Percentiles rank a stretch among this genome's conserved stretches.
These are phyloP conservation scores for Apogon talboti DNA, from an alignment of 2,797 vertebrate species.

Conservation along the genomic window DNA sequence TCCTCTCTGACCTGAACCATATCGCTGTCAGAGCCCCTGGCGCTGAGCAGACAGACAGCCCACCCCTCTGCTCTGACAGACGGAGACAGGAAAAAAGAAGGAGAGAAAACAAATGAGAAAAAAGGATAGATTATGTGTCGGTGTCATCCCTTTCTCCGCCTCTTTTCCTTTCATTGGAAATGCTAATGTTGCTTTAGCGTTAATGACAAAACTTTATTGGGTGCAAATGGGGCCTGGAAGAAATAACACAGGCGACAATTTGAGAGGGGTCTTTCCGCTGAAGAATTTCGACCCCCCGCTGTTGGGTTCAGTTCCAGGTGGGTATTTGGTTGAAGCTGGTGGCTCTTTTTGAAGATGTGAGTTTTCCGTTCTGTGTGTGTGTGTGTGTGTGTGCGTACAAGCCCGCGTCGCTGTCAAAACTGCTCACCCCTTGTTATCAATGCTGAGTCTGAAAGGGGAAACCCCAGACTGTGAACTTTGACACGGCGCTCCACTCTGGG, in stretches of 20 bases:
- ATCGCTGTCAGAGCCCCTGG: conserved; percentile 77
- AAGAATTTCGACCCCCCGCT: conserved; percentile 51
- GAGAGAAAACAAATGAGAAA: conserved; percentile 47
- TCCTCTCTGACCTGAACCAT: conserved; percentile 72
- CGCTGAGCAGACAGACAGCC: conserved; percentile 66
- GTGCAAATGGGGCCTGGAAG: conserved; percentile 43
- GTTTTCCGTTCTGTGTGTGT: conserved; percentile 33
- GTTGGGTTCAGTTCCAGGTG: conserved; percentile 42
- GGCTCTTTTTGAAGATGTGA: conserved; percentile 28
- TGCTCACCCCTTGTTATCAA: conserved; percentile 67
- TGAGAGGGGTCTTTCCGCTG: conserved; percentile 28
- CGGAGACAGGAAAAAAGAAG: conserved; percentile 14
- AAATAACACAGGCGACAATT: conserved; percentile 50
- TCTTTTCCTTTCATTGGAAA: conserved; percentile 40
- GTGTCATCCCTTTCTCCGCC: conserved; percentile 58
- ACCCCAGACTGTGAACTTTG: conserved; percentile 68
- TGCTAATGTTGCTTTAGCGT: conserved; percentile 2
- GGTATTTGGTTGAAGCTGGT: conserved; percentile 44
- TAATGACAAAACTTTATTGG: conserved; percentile 46
- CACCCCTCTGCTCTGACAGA: conserved; percentile 55
- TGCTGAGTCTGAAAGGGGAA: conserved; percentile 71
- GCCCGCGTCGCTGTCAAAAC: conserved; percentile 62
- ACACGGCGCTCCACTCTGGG: conserved; percentile 56
- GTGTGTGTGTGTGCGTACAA: conserved; percentile 21
- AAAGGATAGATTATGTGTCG: conserved; percentile 74